phyloP scores from a whole-genome alignment of 2,113 vertebrate genomes.

The Rostratula benghalensis region DNA sequence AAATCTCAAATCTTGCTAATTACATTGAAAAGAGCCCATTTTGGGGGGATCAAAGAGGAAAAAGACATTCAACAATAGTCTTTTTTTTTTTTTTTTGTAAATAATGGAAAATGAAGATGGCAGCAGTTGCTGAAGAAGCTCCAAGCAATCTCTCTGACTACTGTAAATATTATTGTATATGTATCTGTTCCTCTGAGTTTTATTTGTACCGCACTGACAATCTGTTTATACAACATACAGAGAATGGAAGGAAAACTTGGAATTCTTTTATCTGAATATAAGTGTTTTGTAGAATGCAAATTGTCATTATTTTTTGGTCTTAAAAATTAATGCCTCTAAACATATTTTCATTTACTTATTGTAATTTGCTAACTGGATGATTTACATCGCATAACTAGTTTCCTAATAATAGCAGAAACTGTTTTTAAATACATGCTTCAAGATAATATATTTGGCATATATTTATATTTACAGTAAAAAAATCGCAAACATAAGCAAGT shows the following conservation, averaged over 20 bases:
- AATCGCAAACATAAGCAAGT: background rate
- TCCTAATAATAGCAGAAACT: background rate
- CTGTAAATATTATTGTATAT: background rate
- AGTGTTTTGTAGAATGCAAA: background rate
- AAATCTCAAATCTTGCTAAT: background rate
- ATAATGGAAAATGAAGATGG: background rate
- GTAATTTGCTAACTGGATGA: background rate
- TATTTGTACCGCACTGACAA: background rate
- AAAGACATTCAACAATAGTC: background rate
- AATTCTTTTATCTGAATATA: background rate
- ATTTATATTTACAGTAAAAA: background rate
- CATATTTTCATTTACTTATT: background rate
- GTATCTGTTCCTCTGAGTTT: background rate
- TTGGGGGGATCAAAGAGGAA: background rate
- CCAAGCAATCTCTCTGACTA: background rate
- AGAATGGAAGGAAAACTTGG: background rate
- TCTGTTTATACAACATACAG: background rate
- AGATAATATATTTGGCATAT: background rate
- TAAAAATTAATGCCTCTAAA: background rate
- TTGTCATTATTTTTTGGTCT: background rate
- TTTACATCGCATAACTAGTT: background rate
- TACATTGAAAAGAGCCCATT: accelerated
- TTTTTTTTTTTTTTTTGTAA: background rate
- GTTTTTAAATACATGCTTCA: background rate
- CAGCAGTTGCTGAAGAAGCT: background rate